Conservation (phyloP, 1,140 invertebrate species). For the Megalonaias nervosa region DNA sequence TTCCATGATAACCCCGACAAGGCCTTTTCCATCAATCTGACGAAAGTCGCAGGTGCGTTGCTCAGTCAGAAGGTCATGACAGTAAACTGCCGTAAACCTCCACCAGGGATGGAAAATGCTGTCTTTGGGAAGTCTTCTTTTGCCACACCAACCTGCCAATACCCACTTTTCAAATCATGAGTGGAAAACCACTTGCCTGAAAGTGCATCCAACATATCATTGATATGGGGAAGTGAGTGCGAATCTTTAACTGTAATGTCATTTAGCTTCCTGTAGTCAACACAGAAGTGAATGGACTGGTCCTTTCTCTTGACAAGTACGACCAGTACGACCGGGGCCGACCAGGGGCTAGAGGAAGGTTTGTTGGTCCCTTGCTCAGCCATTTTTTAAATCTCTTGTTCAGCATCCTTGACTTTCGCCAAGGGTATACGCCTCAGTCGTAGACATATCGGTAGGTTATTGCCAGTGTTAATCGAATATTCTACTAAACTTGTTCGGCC, state of each 20-base stretch:
- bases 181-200: slow-evolving; percentile 33
- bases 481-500: slow-evolving; percentile 15
- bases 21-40: too few relatives aligned
- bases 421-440: slow-evolving; percentile 7
- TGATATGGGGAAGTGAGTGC: slow-evolving; percentile 30
- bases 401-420: background rate
- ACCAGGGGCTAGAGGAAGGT: slow-evolving; percentile 10
- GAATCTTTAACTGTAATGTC: slow-evolving; percentile 7
- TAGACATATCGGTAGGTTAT: slow-evolving; percentile 20
- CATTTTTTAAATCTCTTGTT: slow-evolving; percentile 25
- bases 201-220: slow-evolving; percentile 38
- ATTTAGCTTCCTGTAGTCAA: slow-evolving; percentile 25
- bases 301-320: slow-evolving; percentile 15
- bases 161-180: slow-evolving; percentile 36
- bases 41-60: too few relatives aligned
- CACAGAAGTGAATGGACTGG: slow-evolving; percentile 7
- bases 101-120: slow-evolving; percentile 16
- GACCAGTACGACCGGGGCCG: background rate
- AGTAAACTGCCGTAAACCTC: too few relatives aligned
- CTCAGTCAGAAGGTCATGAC: too few relatives aligned
- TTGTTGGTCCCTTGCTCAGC: slow-evolving; percentile 12
- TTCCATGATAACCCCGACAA: too few relatives aligned
- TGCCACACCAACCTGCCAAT: slow-evolving; percentile 66
- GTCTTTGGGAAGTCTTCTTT: slow-evolving; percentile 62
- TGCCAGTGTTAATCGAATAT: slow-evolving; percentile 19